phyloP scores from a whole-genome alignment of 1,140 invertebrate species.

The Arctopsyche grandis region DNA sequence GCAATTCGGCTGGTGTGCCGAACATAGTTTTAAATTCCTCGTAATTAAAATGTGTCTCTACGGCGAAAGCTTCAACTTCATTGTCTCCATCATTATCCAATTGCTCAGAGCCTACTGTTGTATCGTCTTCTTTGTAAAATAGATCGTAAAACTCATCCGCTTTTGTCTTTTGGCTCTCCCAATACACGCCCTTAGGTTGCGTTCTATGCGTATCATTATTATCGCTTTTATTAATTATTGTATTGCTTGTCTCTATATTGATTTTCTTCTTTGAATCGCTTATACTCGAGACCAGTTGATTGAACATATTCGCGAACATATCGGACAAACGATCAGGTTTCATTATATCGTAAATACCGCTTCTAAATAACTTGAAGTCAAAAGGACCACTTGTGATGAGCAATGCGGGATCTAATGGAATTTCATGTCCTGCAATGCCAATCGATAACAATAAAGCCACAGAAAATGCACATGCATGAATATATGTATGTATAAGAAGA shows the following conservation, averaged over 20 bases:
- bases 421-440: constrained; percentile 65
- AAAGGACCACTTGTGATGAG: constrained; percentile 53
- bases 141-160: constrained; percentile 47
- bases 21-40: constrained; percentile 48
- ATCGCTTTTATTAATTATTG: background rate
- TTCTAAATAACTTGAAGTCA: constrained; percentile 52
- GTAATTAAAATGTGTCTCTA: constrained; percentile 45
- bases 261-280: constrained; percentile 19
- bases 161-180: constrained; percentile 48
- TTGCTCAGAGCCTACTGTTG: constrained; percentile 35
- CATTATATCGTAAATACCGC: constrained; percentile 51
- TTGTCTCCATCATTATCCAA: constrained; percentile 46
- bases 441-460: constrained; percentile 57
- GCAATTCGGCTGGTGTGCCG: constrained; percentile 27
- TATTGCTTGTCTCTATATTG: background rate
- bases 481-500: constrained; percentile 42
- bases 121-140: constrained; percentile 47
- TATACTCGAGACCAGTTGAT: constrained; percentile 43
- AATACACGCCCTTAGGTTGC: constrained; percentile 48
- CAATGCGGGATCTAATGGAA: constrained; percentile 64
- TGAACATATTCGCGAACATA: constrained; percentile 51
- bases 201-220: background rate
- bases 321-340: constrained; percentile 51
- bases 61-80: background rate
- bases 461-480: constrained; percentile 53